phyloP scores from a whole-genome alignment of 2,888 invertebrate species.

The Nephrotoma flavescens region DNA sequence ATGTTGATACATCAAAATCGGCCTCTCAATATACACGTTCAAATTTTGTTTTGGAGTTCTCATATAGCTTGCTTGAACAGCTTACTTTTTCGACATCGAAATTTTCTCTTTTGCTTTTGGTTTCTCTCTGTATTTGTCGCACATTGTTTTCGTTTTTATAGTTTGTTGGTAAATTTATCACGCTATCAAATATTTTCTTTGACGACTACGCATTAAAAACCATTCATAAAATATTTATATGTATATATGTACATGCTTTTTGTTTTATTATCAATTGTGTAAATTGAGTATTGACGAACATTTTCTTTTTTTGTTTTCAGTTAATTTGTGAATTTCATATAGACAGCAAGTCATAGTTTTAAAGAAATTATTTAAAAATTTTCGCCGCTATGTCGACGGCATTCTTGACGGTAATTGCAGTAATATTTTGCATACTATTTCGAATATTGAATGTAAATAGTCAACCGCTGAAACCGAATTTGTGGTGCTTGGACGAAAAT shows the following conservation, averaged over 20 bases:
- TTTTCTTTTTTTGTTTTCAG: background rate
- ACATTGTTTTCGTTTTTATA: background rate
- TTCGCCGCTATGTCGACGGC: slow-evolving; percentile 55
- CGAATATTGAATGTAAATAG: slow-evolving; percentile 74
- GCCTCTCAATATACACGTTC: no score
- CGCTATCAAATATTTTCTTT: background rate
- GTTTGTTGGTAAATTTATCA: background rate
- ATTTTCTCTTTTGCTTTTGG: background rate
- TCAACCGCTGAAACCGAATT: slow-evolving; percentile 60
- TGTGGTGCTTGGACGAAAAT: slow-evolving; percentile 59
- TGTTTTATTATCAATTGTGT: background rate
- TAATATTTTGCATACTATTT: slow-evolving; percentile 68
- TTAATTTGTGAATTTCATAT: background rate
- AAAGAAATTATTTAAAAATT: background rate
- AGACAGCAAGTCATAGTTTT: background rate
- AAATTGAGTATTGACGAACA: background rate
- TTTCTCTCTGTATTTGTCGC: background rate
- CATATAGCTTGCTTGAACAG: background rate
- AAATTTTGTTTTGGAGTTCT: background rate
- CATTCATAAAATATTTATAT: background rate
- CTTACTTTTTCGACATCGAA: background rate
- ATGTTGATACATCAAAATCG: no score
- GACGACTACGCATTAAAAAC: background rate
- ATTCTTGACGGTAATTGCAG: slow-evolving; percentile 62
- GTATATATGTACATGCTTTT: background rate